A percentile compares a stretch with the other conserved stretches of the same genome.
These are phyloP conservation scores for Beroe ovata DNA, from an alignment of 37 sponge, comb jelly and placozoan genomes.

Conservation along the genomic window DNA sequence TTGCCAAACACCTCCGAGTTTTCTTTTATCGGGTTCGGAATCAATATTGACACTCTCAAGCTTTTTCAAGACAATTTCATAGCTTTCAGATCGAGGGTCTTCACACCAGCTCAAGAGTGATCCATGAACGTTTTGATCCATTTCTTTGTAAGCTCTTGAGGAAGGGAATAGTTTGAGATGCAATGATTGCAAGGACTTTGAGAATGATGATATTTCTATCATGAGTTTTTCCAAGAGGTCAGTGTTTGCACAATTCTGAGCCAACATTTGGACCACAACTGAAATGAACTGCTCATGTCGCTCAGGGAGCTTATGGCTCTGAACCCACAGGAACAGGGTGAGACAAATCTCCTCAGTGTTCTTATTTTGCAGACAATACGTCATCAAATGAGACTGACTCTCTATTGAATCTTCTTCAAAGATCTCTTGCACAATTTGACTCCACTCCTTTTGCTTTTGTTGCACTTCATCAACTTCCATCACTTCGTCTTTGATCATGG, in stretches of 20 bases:
- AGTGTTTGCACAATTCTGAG: constrained; percentile 22
- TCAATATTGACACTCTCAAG: background rate
- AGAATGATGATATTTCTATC: constrained; percentile 1
- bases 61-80: background rate
- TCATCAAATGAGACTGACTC: constrained; percentile 40
- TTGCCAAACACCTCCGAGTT: constrained; percentile 7
- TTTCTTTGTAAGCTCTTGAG: background rate
- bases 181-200: background rate
- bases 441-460: constrained; percentile 38
- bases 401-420: constrained; percentile 36
- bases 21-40: constrained; percentile 3
- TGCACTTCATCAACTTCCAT: constrained; percentile 1
- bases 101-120: constrained; percentile 2
- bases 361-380: constrained; percentile 45
- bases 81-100: background rate
- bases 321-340: constrained; percentile 23
- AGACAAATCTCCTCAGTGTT: constrained; percentile 55
- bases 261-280: constrained; percentile 26
- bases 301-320: constrained; percentile 2
- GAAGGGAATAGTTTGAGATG: background rate
- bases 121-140: background rate
- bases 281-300: constrained; percentile 21
- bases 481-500: background rate
- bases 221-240: constrained; percentile 41
- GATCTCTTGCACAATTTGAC: background rate